A percentile compares a stretch with the other conserved stretches of the same genome.
phyloP scores from a whole-genome alignment of 2,113 vertebrate species.

The Alligator mississippiensis region DNA sequence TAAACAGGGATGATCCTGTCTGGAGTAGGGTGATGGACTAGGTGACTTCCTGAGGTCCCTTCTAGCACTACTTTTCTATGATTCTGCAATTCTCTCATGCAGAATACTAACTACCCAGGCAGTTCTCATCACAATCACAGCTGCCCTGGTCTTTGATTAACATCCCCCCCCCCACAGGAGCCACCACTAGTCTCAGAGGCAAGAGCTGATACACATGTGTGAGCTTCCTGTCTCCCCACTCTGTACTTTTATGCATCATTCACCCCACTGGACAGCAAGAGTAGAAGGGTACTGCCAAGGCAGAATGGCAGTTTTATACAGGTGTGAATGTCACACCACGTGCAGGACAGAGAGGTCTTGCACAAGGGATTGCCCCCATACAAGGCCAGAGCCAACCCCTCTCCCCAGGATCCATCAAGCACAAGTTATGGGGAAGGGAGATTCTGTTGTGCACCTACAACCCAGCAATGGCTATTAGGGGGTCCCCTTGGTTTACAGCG shows the following conservation, averaged over 20 bases:
- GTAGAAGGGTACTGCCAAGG: not conserved
- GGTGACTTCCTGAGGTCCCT: too few relatives aligned
- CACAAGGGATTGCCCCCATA: not conserved
- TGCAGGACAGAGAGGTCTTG: not conserved
- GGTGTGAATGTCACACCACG: not conserved
- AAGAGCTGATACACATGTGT: not conserved
- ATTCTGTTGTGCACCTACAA: not conserved
- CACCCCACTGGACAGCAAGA: fast-evolving
- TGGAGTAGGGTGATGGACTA: too few relatives aligned
- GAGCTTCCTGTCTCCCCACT: not conserved
- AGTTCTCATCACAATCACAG: too few relatives aligned
- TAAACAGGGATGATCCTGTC: too few relatives aligned
- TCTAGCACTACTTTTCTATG: too few relatives aligned
- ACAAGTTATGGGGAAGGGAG: not conserved
- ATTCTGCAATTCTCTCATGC: too few relatives aligned
- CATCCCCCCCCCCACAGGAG: not conserved
- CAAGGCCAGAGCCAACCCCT: not conserved
- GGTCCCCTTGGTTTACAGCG: not conserved
- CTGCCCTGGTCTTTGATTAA: not conserved
- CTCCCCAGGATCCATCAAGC: not conserved
- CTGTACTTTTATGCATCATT: not conserved
- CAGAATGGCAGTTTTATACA: fast-evolving
- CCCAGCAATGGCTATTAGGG: not conserved
- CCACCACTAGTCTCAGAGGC: not conserved
- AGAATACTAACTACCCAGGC: too few relatives aligned